phyloP scores from a whole-genome alignment of 2,888 invertebrate species.

The Trachelus stipa region DNA sequence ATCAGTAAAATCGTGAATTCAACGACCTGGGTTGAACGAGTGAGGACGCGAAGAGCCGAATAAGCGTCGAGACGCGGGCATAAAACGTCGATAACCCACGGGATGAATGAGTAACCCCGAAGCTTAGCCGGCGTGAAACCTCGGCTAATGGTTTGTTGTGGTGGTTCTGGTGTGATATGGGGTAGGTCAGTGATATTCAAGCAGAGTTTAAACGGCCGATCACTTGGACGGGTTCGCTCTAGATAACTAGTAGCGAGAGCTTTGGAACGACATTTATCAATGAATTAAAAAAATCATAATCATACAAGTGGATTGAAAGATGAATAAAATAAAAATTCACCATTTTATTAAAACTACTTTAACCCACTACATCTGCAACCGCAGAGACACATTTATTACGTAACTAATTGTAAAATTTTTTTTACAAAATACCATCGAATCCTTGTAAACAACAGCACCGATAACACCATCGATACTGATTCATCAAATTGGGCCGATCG shows the following conservation, averaged over 20 bases:
- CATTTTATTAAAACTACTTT: background rate
- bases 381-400: background rate
- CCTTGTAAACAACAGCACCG: background rate
- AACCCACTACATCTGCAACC: too few species aligned
- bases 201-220: slow-evolving; percentile 50
- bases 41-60: background rate
- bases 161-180: slow-evolving; percentile 35
- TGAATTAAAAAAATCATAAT: background rate
- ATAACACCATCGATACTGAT: too few species aligned
- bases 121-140: slow-evolving; percentile 28
- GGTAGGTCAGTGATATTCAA: slow-evolving; percentile 48
- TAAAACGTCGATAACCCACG: slow-evolving; percentile 46
- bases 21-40: background rate
- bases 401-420: background rate
- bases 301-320: background rate
- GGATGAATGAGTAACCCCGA: slow-evolving; percentile 37
- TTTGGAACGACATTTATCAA: slow-evolving; percentile 32
- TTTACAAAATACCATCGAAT: background rate
- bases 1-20: background rate
- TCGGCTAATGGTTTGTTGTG: slow-evolving; percentile 45
- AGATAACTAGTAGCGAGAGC: slow-evolving; percentile 35
- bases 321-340: background rate
- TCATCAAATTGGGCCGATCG: background rate
- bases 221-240: slow-evolving; percentile 36
- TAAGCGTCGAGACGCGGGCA: slow-evolving; percentile 17